Percentiles rank a stretch among this genome's conserved stretches.
These are phyloP conservation scores for Quadroppia sp. DNA, from an alignment of 2,888 invertebrate genomes.

Conservation along the genomic window DNA sequence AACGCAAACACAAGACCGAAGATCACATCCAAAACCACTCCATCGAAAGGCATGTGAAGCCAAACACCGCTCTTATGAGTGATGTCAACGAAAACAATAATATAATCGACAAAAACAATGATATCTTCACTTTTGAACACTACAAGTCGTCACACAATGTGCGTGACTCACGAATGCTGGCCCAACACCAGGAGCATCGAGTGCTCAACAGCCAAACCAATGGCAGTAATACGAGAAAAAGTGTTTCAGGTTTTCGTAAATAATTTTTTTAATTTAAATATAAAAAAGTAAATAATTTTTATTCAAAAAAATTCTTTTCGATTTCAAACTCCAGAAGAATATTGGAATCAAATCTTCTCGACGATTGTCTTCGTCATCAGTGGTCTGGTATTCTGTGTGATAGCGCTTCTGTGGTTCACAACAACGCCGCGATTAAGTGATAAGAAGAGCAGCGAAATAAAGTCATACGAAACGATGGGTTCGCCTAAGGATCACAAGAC, in stretches of 20 bases:
- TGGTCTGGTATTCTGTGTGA: conserved; percentile 20
- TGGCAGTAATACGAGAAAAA: neutral
- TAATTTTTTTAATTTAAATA: neutral
- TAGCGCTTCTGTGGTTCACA: conserved; percentile 9
- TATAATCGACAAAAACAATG: neutral
- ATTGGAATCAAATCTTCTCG: conserved; percentile 12
- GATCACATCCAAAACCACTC: neutral
- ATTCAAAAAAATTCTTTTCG: no score
- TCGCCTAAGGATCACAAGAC: neutral
- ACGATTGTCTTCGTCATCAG: conserved; percentile 7
- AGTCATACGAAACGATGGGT: conserved; percentile 2
- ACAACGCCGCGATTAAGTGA: conserved; percentile 12
- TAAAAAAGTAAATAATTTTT: neutral
- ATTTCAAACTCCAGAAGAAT: neutral
- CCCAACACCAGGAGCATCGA: conserved; percentile 32
- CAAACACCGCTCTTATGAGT: neutral
- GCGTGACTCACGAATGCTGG: conserved; percentile 42
- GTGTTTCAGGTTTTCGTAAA: neutral
- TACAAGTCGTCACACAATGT: conserved; percentile 37
- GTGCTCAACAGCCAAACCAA: conserved; percentile 6
- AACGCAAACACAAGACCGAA: conserved; percentile 18
- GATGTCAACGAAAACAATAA: neutral
- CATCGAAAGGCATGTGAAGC: neutral
- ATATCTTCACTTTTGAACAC: conserved; percentile 27
- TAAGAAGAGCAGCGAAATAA: neutral